A percentile compares a stretch with the other conserved stretches of the same genome.
Evolutionary conservation across 2,113 vertebrate species (phyloP).

Genomic region (Emydura subglobosa): DNA sequence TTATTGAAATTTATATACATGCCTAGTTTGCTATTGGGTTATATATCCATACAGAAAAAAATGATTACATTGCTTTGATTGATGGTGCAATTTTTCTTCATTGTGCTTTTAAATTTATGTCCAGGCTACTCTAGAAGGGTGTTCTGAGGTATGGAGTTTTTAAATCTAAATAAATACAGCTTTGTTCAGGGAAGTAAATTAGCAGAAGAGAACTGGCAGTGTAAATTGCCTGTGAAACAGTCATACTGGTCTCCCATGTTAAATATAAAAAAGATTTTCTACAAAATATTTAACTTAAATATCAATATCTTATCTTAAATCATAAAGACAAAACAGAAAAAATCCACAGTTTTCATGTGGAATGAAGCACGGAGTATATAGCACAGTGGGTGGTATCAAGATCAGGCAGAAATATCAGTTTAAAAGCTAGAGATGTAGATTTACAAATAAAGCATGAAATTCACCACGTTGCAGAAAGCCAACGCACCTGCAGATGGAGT

Average conservation of each 20-base stretch:
- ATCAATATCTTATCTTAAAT: not conserved
- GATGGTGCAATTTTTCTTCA: not conserved
- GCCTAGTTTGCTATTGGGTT: not conserved
- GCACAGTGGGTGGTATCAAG: not conserved
- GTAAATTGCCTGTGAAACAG: not conserved
- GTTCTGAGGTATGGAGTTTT: slow-evolving; percentile 7
- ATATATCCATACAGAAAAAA: not conserved
- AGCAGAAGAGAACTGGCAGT: not conserved
- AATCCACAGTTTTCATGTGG: not conserved
- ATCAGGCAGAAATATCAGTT: not conserved
- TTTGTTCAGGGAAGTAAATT: not conserved
- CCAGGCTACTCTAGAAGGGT: not conserved
- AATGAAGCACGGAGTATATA: not conserved
- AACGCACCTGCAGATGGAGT: not conserved
- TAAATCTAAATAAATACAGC: not conserved
- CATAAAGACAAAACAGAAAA: not conserved
- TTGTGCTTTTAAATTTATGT: slow-evolving; percentile 23
- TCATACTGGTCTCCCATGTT: not conserved
- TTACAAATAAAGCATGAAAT: not conserved
- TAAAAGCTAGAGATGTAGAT: not conserved
- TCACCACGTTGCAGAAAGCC: not conserved
- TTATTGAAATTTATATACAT: not conserved
- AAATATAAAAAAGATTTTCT: not conserved
- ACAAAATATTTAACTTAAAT: not conserved
- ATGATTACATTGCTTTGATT: not conserved